Percentiles rank a stretch among this genome's conserved stretches.
phyloP scores from a whole-genome alignment of 2,888 invertebrate species.

The Latheticus oryzae region DNA sequence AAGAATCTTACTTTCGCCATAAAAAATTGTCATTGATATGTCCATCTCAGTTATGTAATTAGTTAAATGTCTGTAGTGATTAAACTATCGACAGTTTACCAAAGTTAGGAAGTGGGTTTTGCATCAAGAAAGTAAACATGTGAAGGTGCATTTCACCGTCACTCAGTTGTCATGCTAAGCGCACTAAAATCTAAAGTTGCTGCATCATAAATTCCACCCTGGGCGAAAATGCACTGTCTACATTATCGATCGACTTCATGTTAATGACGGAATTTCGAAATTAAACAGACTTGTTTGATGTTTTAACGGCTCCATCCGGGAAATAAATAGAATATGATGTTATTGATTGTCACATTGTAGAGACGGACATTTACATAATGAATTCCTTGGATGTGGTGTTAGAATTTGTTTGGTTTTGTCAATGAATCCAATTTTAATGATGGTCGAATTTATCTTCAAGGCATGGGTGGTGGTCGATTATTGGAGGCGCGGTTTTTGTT shows the following conservation, averaged over 20 bases:
- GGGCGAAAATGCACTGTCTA: slow-evolving; percentile 31
- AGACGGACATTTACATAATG: slow-evolving; percentile 8
- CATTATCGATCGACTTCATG: slow-evolving; percentile 24
- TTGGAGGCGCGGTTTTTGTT: slow-evolving; percentile 22
- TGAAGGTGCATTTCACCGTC: slow-evolving; percentile 26
- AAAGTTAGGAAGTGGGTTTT: slow-evolving; percentile 27
- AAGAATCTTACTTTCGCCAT: slow-evolving; percentile 5
- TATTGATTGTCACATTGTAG: slow-evolving; percentile 12
- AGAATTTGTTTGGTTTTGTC: slow-evolving; percentile 14
- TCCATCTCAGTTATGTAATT: slow-evolving; percentile 14
- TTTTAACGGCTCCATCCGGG: slow-evolving; percentile 35
- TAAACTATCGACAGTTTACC: slow-evolving; percentile 21
- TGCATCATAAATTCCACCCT: slow-evolving; percentile 18
- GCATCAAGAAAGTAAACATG: slow-evolving; percentile 28
- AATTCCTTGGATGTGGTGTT: slow-evolving; percentile 5
- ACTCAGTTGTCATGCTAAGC: slow-evolving; percentile 30
- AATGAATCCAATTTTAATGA: slow-evolving; percentile 2
- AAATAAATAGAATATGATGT: slow-evolving; percentile 31
- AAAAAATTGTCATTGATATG: slow-evolving; percentile 2
- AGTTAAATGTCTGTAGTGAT: slow-evolving; percentile 10
- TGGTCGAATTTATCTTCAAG: slow-evolving; percentile 9
- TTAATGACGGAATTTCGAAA: slow-evolving; percentile 39
- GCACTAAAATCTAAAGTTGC: slow-evolving; percentile 20
- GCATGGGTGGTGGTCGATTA: slow-evolving; percentile 17
- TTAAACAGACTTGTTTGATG: slow-evolving; percentile 38